Conservation (phyloP, 2,888 invertebrate species). For the Drosophila macrothrix region DNA sequence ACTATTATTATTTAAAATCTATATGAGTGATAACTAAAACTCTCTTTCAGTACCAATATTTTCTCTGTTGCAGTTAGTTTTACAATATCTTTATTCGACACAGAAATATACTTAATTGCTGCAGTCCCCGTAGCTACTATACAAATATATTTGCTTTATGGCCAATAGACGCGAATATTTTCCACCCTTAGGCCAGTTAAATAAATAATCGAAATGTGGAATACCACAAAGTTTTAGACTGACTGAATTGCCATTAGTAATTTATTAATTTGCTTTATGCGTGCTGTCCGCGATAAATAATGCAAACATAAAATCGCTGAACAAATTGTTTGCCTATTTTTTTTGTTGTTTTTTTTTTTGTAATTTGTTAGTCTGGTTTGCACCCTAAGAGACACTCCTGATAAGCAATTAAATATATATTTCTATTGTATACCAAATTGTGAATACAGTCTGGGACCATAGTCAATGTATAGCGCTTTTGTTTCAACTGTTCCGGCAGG, state of each 20-base stretch:
- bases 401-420: constrained; percentile 56
- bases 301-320: constrained; percentile 30
- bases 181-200: constrained; percentile 28
- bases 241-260: constrained; percentile 45
- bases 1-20: neutral
- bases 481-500: constrained; percentile 37
- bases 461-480: constrained; percentile 44
- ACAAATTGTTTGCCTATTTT: constrained; percentile 26
- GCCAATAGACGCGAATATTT: constrained; percentile 26
- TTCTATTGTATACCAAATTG: constrained; percentile 51
- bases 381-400: constrained; percentile 30
- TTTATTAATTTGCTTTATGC: constrained; percentile 55
- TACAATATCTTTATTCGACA: neutral
- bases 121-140: constrained; percentile 4
- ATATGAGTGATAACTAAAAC: neutral
- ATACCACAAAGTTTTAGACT: constrained; percentile 44
- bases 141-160: constrained; percentile 15
- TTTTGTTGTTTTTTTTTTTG: neutral
- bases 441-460: constrained; percentile 50
- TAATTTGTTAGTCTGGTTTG: constrained; percentile 16
- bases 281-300: constrained; percentile 49
- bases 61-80: neutral
- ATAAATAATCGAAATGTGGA: constrained; percentile 45
- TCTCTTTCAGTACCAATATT: neutral
- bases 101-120: neutral